These are phyloP conservation scores for Eudyptes chrysolophus DNA, from an alignment of 2,113 vertebrate species.

Conservation along the genomic window DNA sequence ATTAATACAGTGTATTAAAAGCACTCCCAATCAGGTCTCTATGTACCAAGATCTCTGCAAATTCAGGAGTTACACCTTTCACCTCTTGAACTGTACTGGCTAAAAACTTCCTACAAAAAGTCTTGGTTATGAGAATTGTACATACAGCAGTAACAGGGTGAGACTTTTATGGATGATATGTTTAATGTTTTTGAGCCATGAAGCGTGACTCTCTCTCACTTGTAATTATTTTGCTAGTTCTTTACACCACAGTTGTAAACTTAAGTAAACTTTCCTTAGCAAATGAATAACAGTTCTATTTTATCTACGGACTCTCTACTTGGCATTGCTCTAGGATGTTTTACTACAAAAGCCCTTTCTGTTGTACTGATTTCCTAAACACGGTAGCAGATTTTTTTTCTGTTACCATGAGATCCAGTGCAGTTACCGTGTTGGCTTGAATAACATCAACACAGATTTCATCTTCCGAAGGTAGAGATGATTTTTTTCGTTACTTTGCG, in stretches of 20 bases:
- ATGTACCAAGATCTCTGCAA: fast-evolving
- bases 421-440: not conserved
- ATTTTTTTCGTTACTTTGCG: not conserved
- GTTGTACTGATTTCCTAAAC: not conserved
- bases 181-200: not conserved
- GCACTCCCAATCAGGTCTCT: not conserved
- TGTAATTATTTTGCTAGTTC: not conserved
- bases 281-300: not conserved
- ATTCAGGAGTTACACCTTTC: not conserved
- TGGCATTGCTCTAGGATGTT: not conserved
- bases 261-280: not conserved
- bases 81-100: not conserved
- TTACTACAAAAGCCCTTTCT: not conserved
- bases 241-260: not conserved
- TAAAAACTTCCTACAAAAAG: not conserved
- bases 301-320: not conserved
- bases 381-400: not conserved
- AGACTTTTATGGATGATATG: not conserved
- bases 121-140: not conserved
- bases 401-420: not conserved
- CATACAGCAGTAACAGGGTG: not conserved
- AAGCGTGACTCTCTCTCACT: not conserved
- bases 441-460: not conserved
- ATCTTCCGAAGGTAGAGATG: not conserved
- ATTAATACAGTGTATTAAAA: not conserved